These are phyloP conservation scores for Bombus ignitus DNA, from an alignment of 1,140 invertebrate genomes.

Conservation along the genomic window DNA sequence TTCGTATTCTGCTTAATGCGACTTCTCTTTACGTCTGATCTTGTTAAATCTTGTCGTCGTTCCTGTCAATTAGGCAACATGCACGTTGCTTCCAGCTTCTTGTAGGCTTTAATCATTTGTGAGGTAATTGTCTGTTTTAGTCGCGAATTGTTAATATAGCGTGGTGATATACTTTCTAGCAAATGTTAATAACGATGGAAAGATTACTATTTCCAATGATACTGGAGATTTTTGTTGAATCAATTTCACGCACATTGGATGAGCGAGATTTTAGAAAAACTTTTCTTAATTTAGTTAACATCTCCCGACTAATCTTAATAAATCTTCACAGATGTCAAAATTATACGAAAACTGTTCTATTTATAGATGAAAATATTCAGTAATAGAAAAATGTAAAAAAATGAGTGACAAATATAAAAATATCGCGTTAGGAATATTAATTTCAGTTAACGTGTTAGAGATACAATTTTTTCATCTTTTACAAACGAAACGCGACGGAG, in stretches of 20 bases:
- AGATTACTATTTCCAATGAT: too few relatives aligned
- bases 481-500: neutral
- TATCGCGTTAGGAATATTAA: neutral
- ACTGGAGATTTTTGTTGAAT: too few relatives aligned
- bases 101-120: neutral
- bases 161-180: too few relatives aligned
- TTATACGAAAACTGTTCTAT: neutral
- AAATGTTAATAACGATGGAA: too few relatives aligned
- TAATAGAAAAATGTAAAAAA: neutral
- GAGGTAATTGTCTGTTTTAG: neutral
- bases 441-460: neutral
- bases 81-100: neutral
- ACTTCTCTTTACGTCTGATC: constrained; percentile 18
- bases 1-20: constrained; percentile 17
- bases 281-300: too few relatives aligned
- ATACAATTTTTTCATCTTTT: neutral
- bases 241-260: too few relatives aligned
- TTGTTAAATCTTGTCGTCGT: constrained; percentile 5
- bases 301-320: too few relatives aligned
- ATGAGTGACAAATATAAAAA: neutral
- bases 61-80: neutral
- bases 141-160: too few relatives aligned
- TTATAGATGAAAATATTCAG: neutral
- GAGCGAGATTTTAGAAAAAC: too few relatives aligned
- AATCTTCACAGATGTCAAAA: neutral